Conservation (phyloP, 2,797 vertebrate species). For the Esox masquinongy region DNA sequence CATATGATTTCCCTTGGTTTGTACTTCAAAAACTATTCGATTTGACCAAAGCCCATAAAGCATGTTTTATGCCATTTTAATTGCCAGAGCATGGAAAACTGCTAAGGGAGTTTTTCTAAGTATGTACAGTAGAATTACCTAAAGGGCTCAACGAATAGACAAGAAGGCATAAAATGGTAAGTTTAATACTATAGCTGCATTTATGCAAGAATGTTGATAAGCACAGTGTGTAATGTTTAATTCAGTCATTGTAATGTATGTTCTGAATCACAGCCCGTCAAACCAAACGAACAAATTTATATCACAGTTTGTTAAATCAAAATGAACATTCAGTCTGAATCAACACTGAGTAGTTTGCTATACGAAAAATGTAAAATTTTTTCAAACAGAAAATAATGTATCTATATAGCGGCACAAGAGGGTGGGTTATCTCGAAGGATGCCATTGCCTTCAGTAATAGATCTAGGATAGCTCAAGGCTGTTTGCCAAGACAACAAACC, state of each 20-base stretch:
- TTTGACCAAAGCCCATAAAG: constrained; percentile 13
- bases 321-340: neutral
- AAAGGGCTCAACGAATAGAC: neutral
- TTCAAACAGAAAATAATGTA: neutral
- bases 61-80: neutral
- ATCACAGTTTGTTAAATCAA: neutral
- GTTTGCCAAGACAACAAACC: neutral
- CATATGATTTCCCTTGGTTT: constrained; percentile 66
- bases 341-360: neutral
- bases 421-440: neutral
- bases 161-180: neutral
- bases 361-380: neutral
- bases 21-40: constrained; percentile 14
- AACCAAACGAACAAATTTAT: neutral
- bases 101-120: neutral
- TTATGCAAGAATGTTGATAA: neutral
- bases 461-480: no score
- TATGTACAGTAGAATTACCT: neutral
- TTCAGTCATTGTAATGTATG: neutral
- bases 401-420: neutral
- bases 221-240: neutral
- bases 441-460: neutral
- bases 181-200: neutral
- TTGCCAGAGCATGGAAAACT: neutral
- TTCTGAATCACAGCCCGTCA: neutral